These are phyloP conservation scores for Addax nasomaculatus DNA, from an alignment of 2,113 vertebrate species.

Conservation along the genomic window DNA sequence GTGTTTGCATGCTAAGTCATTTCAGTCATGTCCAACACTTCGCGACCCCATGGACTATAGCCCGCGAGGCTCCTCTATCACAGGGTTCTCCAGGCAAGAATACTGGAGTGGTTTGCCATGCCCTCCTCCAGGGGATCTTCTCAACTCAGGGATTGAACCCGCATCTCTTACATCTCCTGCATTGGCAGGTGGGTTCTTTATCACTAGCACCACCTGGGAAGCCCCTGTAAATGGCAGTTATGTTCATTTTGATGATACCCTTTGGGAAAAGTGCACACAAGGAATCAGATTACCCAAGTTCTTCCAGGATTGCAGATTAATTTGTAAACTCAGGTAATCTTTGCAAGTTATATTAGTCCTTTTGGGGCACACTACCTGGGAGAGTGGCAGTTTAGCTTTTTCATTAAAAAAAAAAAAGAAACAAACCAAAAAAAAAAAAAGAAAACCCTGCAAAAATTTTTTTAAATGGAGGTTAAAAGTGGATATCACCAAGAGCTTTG, in stretches of 20 bases:
- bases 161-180: not conserved
- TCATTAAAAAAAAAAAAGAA: not conserved
- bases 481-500: not conserved
- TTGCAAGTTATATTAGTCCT: not conserved
- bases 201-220: not conserved
- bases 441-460: accelerated
- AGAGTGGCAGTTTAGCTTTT: not conserved
- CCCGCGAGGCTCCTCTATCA: accelerated
- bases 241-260: not conserved
- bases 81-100: not conserved
- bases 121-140: not conserved
- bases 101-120: not conserved
- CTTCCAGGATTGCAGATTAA: not conserved
- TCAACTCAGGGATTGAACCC: not conserved
- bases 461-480: not conserved
- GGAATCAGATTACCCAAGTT: not conserved
- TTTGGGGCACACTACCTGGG: not conserved
- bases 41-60: not conserved
- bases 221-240: not conserved
- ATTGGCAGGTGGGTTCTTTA: not conserved
- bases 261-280: not conserved
- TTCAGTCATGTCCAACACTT: not conserved
- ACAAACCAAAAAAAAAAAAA: not conserved
- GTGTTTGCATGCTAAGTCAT: not conserved
- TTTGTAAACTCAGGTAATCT: not conserved